These are phyloP conservation scores for Simalia tracyae DNA, from an alignment of 2,797 vertebrate genomes.

Conservation along the genomic window DNA sequence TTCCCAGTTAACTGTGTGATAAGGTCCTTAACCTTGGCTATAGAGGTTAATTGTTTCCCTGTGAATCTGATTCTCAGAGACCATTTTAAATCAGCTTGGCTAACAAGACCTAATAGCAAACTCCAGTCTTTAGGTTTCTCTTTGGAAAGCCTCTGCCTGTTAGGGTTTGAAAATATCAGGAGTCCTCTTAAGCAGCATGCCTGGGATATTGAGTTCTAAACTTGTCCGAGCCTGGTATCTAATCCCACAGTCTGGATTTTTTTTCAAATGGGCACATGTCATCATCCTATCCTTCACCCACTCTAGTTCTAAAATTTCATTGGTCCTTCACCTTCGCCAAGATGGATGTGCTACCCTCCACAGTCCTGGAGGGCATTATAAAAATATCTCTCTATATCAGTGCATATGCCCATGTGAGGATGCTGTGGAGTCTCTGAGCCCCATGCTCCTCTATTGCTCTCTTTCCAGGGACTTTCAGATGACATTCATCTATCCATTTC, in stretches of 20 bases:
- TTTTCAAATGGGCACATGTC: neutral
- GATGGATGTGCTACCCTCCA: neutral
- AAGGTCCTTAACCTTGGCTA: neutral
- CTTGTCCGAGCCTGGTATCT: neutral
- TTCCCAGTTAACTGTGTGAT: neutral
- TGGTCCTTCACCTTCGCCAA: neutral
- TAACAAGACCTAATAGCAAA: neutral
- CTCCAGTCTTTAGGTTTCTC: neutral
- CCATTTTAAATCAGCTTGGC: neutral
- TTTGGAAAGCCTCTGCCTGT: neutral
- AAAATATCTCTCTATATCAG: neutral
- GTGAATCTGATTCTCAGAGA: neutral
- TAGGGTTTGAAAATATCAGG: neutral
- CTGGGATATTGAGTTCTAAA: neutral
- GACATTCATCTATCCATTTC: too few relatives aligned
- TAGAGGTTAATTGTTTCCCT: neutral
- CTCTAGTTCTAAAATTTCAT: neutral
- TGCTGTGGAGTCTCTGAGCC: too few relatives aligned
- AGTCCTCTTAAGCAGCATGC: neutral
- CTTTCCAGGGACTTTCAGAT: too few relatives aligned
- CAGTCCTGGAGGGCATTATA: neutral
- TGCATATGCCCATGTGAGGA: neutral
- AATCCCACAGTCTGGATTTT: neutral
- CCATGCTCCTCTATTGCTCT: too few relatives aligned
- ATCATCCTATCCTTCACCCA: neutral